Base-by-base conservation (phyloP, 2,113 vertebrate species). In the Casuarius casuarius region DNA sequence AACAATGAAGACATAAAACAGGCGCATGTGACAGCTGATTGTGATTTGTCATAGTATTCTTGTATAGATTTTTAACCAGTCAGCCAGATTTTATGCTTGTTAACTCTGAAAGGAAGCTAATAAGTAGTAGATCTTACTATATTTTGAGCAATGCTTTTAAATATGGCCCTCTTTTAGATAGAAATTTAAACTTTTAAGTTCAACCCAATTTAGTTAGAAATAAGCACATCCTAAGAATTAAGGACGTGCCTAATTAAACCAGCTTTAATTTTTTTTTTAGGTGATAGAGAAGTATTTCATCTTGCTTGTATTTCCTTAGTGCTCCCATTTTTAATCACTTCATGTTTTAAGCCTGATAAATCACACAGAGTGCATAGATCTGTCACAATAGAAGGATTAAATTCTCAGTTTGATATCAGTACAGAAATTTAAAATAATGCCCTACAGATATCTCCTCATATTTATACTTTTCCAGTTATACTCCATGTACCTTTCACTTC, bases 1-100 rank as follows among this genome's bases (percentile, higher is more conserved):
- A 94, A 91, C 79, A 95, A 94, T 80, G 59, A 92, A 95, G 91
- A 94, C 12, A 86, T 67, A 88, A 92, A 91, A 4, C 35, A 77
- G 75, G 67, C 40, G 92, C 92, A 94, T 63, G 61, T 90, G 91
- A 86, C 91, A 95, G 82, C 84, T 96, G 93, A 91, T 83, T 78
- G 84, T 4, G 3, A 95, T 94, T 95, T 92, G 52, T 61, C 61
- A 17, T 42, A 88, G 59, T 58, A 70, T 59, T 95, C 65, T 88
- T 56, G 49, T 26, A 77, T 75, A 86, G 58, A 71, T 84, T 96
- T 92, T 90, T 90, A 95, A 71, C 75, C 75, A 71, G 77, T 80
- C 59, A 90, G 52, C 38, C 8, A 59, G 70, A 87, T 95, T 92
- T 91, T 68, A 84, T 65, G 89, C 59, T 67, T 90, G 10, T 83